Evolutionary conservation across 2,888 invertebrate species (phyloP), one percentile per base, ranked within the genome.

Genomic region (Eupithecia centaureata): DNA sequence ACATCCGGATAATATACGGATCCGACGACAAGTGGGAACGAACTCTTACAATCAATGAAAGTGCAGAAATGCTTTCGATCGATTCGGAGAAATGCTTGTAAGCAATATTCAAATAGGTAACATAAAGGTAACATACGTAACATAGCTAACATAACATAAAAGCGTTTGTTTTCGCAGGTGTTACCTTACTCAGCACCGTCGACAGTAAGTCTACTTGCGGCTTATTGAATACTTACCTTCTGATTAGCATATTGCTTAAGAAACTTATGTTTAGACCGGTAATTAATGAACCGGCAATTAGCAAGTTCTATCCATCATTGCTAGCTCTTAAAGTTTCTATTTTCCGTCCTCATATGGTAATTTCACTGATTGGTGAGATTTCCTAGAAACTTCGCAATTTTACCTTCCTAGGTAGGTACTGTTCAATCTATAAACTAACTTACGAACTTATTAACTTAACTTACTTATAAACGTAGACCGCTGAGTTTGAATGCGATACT

Each of bases 281-380:
- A 56, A 56, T 56, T 28, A 54, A 54, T 54, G 30, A 54, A 56
- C 56, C 15, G 30, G 56, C 30, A 56, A 56, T 56, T 56, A 56
- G 56, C 54, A 18, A 56, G 30, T 13, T 28, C 30, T 56, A 30
- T 56, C 30, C 56, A 30, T 56, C 56, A 30, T 18, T 56, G n/a
- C 56, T 30, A 56, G 56, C n/a, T 56, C 56, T 30, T 56, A 56
- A 52, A 12, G 56, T 56, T 56, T 56, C 56, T 65, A 68, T 71
- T 71, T 71, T 71, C 71, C 65, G 68, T 52, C 61, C 68, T 58
- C 32, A 33, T 58, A 56, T n/a, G 56, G 30, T 27, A 30, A 56
- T 28, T 56, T 58, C 33, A 33, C 33, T 54, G 56, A 18, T 30
- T 28, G 18, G 56, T 30, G 56, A 56, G 56, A 18, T 30, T 30